phyloP scores from a whole-genome alignment of 2,113 vertebrate genomes.

The Otus sunia region DNA sequence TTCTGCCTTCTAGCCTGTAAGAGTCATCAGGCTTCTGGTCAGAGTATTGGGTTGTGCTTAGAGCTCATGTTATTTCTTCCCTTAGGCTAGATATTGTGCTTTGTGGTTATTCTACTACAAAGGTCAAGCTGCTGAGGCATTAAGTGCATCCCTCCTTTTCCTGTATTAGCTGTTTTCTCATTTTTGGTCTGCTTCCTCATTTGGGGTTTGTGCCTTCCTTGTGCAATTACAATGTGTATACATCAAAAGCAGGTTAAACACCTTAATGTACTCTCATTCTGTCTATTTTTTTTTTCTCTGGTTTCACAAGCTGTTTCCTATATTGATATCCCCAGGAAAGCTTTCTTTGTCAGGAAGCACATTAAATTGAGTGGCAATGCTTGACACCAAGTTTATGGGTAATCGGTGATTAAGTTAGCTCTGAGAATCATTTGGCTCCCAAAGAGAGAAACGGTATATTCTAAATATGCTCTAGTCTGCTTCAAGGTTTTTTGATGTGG shows the following conservation, averaged over 20 bases:
- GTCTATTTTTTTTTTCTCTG: not conserved
- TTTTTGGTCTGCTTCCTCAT: not conserved
- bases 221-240: not conserved
- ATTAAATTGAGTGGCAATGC: not conserved
- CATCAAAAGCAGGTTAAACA: not conserved
- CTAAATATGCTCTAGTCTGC: not conserved
- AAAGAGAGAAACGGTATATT: not conserved
- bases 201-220: not conserved
- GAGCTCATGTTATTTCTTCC: not conserved
- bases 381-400: not conserved
- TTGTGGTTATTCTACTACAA: not conserved
- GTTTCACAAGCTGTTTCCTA: not conserved
- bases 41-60: not conserved
- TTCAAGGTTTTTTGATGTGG: not conserved
- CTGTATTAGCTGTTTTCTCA: not conserved
- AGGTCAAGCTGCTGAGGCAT: conserved; percentile 17
- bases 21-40: not conserved
- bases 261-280: not conserved
- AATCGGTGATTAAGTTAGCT: not conserved
- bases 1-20: not conserved
- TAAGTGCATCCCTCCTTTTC: not conserved
- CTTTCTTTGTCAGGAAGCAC: not conserved
- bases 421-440: not conserved
- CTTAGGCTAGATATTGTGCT: not conserved
- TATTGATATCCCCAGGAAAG: not conserved